These are phyloP conservation scores for Strix aluco DNA, from an alignment of 2,113 vertebrate species.

Conservation along the genomic window DNA sequence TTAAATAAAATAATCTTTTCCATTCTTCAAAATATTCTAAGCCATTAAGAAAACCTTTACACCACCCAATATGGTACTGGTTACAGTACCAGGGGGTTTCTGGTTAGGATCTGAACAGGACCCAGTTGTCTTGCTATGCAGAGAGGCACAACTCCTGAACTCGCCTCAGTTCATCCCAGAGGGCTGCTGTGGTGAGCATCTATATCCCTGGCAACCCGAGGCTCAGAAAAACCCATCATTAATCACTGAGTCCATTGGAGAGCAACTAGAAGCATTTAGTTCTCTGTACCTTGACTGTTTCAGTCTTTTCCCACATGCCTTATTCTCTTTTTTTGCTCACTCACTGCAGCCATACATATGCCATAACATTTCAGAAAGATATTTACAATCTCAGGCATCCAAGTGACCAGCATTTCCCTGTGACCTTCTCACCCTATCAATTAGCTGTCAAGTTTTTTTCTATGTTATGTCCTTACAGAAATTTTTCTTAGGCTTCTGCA, in stretches of 20 bases:
- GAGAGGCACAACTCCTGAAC: neutral
- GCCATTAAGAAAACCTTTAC: neutral
- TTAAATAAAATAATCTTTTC: neutral
- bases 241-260: neutral
- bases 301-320: conserved; percentile 12
- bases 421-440: conserved; percentile 40
- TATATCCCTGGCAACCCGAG: neutral
- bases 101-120: neutral
- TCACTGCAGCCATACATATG: neutral
- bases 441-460: neutral
- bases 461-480: neutral
- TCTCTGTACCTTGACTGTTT: neutral
- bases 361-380: neutral
- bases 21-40: neutral
- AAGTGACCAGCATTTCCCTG: conserved; percentile 1
- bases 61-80: fast-evolving
- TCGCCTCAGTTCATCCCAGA: neutral
- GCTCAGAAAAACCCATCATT: neutral
- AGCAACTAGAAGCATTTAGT: neutral
- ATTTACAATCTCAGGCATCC: conserved; percentile 29
- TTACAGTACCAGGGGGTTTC: neutral
- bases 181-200: neutral
- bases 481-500: neutral
- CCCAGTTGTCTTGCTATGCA: neutral
- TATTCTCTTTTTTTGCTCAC: neutral